Conservation (phyloP, 2,113 vertebrate genomes). For the Galbula dea region DNA sequence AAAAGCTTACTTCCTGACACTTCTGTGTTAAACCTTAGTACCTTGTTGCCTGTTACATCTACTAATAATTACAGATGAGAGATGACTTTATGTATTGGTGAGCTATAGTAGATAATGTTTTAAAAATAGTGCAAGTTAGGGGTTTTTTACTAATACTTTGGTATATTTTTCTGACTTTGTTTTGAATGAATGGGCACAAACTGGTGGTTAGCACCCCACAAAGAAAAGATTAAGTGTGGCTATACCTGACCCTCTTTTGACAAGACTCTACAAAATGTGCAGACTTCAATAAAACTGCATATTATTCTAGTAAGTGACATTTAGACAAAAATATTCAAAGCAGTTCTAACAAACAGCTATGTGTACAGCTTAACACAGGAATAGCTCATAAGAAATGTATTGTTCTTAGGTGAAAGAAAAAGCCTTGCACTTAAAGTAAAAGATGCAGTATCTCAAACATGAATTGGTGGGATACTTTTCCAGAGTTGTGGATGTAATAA, state of each 20-base stretch:
- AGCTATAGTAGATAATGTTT: background rate
- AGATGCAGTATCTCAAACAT: background rate
- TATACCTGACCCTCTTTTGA: background rate
- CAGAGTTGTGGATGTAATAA: background rate
- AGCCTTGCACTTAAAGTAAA: background rate
- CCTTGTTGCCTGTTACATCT: background rate
- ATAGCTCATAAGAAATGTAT: background rate
- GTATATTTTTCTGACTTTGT: background rate
- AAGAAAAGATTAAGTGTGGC: background rate
- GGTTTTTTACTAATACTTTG: background rate
- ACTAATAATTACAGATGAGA: background rate
- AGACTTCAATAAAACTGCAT: background rate
- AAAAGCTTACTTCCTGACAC: background rate
- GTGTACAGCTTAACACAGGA: background rate
- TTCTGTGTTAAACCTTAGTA: background rate
- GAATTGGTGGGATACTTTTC: background rate
- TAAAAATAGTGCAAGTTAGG: background rate
- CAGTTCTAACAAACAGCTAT: background rate
- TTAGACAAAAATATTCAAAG: background rate
- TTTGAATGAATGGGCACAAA: background rate
- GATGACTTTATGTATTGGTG: background rate
- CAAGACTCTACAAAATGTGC: background rate
- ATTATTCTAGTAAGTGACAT: background rate
- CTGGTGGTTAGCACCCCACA: background rate
- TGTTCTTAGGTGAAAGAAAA: background rate